Evolutionary conservation across 2,888 invertebrate genomes (phyloP).

Genomic region (Entomobrya proxima): DNA sequence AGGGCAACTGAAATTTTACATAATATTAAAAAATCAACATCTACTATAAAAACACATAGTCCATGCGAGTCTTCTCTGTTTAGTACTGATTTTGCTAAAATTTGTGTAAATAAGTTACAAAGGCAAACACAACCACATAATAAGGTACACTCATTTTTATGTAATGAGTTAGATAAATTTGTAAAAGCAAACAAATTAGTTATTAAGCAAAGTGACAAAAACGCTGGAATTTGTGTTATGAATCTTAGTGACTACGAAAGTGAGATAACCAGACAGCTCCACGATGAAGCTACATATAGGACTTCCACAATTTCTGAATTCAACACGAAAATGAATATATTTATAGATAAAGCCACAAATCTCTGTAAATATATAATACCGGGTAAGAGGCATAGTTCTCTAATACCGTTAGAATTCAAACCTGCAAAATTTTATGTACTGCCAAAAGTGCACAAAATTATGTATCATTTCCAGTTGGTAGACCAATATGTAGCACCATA

Average conservation of each 20-base stretch:
- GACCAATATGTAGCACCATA: not conserved
- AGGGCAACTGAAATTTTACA: too few relatives aligned
- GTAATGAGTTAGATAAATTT: not conserved
- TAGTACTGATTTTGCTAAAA: too few relatives aligned
- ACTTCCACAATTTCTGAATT: not conserved
- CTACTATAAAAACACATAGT: too few relatives aligned
- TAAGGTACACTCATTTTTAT: not conserved
- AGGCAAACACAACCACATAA: too few relatives aligned
- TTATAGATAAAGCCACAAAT: not conserved
- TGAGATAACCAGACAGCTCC: not conserved
- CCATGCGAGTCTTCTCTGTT: too few relatives aligned
- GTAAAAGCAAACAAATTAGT: not conserved
- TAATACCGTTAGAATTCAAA: not conserved
- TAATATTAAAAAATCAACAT: too few relatives aligned
- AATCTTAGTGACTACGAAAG: not conserved
- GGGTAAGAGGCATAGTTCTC: not conserved
- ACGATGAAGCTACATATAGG: not conserved
- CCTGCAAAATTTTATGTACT: slow-evolving; percentile 34
- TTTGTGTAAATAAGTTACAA: too few relatives aligned
- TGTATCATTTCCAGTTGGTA: not conserved
- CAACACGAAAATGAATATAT: not conserved
- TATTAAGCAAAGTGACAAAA: not conserved
- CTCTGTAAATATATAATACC: not conserved
- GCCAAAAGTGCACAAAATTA: slow-evolving; percentile 12
- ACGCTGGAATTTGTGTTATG: not conserved